Percentiles rank a stretch among this genome's conserved stretches.
Evolutionary conservation across 2,113 vertebrate genomes (phyloP).

Genomic region (Chlamydotis undulata): DNA sequence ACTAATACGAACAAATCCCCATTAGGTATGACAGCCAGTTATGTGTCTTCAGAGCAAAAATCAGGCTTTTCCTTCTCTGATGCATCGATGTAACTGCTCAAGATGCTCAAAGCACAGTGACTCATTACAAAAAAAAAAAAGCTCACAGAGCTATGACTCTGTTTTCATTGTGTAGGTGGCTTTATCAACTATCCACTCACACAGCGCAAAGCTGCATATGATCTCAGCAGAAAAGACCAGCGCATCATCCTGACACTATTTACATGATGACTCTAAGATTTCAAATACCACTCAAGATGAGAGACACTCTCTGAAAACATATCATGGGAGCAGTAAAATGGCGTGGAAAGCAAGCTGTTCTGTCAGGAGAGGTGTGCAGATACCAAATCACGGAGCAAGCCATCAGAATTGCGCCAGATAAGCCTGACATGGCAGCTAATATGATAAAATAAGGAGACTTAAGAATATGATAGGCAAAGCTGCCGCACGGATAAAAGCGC

Average conservation of each 20-base stretch:
- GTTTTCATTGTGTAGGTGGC: neutral
- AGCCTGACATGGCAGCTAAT: neutral
- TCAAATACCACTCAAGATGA: neutral
- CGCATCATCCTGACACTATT: rapidly evolving
- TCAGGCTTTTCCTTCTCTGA: neutral
- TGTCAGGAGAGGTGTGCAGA: neutral
- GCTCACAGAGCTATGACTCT: neutral
- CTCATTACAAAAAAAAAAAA: neutral
- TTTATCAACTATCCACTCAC: neutral
- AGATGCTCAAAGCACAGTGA: neutral
- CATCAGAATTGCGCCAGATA: neutral
- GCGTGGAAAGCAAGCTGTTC: neutral
- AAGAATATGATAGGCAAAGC: neutral
- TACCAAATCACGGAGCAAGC: rapidly evolving
- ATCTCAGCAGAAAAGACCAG: neutral
- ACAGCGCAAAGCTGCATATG: rapidly evolving
- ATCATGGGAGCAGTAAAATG: rapidly evolving
- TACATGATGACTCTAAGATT: neutral
- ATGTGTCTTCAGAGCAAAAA: neutral
- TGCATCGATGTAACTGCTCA: slow-evolving; percentile 15
- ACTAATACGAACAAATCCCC: neutral
- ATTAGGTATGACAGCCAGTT: neutral
- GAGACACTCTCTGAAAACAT: neutral
- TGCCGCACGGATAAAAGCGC: neutral
- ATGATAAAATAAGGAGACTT: neutral